Conservation (phyloP, 2,888 invertebrate species). For the Ethmia dodecea region DNA sequence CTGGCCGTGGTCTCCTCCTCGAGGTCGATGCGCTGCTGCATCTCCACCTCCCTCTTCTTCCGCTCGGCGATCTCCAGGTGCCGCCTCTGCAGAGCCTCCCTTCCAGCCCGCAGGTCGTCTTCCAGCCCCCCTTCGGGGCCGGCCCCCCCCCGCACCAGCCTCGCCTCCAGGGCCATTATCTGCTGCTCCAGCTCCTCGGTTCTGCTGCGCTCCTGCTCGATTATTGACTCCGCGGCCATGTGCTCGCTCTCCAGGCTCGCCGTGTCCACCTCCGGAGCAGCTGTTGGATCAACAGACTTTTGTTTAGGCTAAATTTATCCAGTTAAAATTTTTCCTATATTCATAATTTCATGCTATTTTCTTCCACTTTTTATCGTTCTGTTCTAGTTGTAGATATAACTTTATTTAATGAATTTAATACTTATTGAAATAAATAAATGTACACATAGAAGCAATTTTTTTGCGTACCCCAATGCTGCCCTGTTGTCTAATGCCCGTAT, state of each 20-base stretch:
- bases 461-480: no score
- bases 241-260: constrained; percentile 69
- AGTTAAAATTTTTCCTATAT: no score
- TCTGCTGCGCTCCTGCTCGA: constrained; percentile 83
- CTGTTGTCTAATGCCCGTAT: no score
- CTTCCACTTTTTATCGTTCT: no score
- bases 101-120: constrained; percentile 96
- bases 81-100: constrained; percentile 89
- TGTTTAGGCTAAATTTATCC: no score
- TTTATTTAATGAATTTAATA: no score
- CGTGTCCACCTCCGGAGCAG: constrained; percentile 53
- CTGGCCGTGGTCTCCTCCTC: constrained; percentile 96
- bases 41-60: constrained; percentile 92
- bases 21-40: constrained; percentile 94
- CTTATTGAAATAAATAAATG: no score
- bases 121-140: constrained; percentile 82
- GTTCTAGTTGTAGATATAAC: no score
- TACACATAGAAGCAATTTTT: no score
- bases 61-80: constrained; percentile 93
- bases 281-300: not conserved
- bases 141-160: constrained; percentile 96
- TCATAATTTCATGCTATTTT: no score
- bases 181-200: constrained; percentile 87
- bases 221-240: constrained; percentile 60
- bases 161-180: constrained; percentile 92